Percentiles rank a stretch among this genome's conserved stretches.
These are phyloP conservation scores for Chalcis sispes DNA, from an alignment of 2,888 invertebrate species.

Conservation along the genomic window DNA sequence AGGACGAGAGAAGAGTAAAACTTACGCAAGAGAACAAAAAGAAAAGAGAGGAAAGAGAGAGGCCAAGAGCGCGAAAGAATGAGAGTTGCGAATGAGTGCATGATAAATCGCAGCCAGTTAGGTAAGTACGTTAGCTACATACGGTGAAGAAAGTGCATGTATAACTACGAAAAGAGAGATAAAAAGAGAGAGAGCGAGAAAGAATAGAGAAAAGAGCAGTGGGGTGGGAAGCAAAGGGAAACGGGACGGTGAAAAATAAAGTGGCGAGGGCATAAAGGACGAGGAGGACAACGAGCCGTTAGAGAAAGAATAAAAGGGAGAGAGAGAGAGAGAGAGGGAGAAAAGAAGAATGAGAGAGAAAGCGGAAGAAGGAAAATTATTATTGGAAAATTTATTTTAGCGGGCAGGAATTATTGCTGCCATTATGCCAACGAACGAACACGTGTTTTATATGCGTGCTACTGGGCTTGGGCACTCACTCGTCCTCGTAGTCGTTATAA, in stretches of 20 bases:
- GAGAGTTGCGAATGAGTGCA: conserved; percentile 66
- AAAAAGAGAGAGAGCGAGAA: conserved; percentile 50
- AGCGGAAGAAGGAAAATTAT: conserved; percentile 64
- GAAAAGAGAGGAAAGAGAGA: background rate
- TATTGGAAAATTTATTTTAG: conserved; percentile 73
- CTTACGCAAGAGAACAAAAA: conserved; percentile 11
- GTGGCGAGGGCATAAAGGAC: conserved; percentile 43
- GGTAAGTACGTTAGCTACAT: conserved; percentile 71
- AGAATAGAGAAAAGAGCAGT: conserved; percentile 3
- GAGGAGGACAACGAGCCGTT: too few relatives aligned
- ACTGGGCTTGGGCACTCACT: background rate
- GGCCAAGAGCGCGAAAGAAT: conserved; percentile 11
- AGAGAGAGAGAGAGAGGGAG: conserved; percentile 21
- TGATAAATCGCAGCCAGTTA: conserved; percentile 74
- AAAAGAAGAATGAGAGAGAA: background rate
- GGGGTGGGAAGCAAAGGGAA: background rate
- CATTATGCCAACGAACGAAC: conserved; percentile 70
- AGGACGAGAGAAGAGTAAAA: conserved; percentile 45
- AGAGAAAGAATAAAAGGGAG: conserved; percentile 6
- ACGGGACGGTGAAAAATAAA: conserved; percentile 23
- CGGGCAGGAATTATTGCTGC: conserved; percentile 69
- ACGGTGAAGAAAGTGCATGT: conserved; percentile 60
- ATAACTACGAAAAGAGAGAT: conserved; percentile 51
- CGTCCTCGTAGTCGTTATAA: conserved; percentile 22
- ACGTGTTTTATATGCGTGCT: conserved; percentile 67